Conservation (phyloP, 37 sponge, comb jelly and placozoan genomes). For the Beroe ovata region DNA sequence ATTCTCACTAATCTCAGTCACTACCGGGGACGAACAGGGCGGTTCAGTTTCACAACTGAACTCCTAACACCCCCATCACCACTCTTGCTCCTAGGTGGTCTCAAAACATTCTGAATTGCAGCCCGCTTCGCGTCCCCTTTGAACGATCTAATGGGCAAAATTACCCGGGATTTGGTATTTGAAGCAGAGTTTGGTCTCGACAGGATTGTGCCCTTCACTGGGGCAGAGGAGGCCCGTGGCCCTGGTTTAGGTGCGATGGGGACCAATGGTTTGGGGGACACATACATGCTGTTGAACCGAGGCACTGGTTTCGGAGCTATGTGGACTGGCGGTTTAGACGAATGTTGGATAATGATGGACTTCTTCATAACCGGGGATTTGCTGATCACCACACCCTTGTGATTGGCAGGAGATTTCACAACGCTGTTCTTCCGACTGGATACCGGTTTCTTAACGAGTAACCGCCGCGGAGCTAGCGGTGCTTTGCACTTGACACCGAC, state of each 20-base stretch:
- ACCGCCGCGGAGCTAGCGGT: constrained; percentile 12
- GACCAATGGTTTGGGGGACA: background rate
- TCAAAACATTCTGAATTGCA: background rate
- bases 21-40: constrained; percentile 13
- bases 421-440: background rate
- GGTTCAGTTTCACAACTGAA: constrained; percentile 8
- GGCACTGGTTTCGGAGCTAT: background rate
- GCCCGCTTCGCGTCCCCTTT: background rate
- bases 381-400: background rate
- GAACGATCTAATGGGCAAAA: background rate
- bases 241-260: background rate
- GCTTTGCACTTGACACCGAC: background rate
- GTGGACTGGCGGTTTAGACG: constrained; percentile 29
- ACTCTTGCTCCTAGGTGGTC: background rate
- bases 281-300: background rate
- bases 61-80: background rate
- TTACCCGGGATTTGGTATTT: background rate
- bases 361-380: constrained; percentile 51
- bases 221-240: background rate
- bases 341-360: constrained; percentile 59
- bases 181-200: background rate
- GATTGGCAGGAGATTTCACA: background rate
- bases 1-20: too few species aligned
- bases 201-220: background rate
- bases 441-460: constrained; percentile 10